A percentile compares a stretch with the other conserved stretches of the same genome.
Evolutionary conservation across 2,113 vertebrate species (phyloP).

Genomic region (Tachuris rubrigastra): DNA sequence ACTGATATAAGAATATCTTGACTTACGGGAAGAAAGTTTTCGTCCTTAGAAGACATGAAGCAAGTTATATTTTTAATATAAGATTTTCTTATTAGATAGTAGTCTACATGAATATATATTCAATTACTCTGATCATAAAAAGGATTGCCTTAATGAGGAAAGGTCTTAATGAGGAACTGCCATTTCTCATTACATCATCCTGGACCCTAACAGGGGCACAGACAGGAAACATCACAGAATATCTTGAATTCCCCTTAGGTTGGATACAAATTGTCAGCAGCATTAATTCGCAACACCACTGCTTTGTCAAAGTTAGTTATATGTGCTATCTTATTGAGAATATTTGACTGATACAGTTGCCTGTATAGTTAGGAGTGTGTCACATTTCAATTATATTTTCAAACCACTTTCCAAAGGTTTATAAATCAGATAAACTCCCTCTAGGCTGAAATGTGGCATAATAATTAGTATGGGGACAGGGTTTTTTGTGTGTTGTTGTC

Average conservation of each 20-base stretch:
- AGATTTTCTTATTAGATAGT: neutral
- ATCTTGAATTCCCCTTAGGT: neutral
- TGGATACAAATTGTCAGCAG: neutral
- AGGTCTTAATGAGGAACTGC: neutral
- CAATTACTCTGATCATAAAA: neutral
- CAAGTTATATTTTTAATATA: neutral
- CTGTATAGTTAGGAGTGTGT: slow-evolving; percentile 31
- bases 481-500: neutral
- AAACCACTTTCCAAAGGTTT: neutral
- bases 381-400: slow-evolving; percentile 22
- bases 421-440: neutral
- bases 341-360: neutral
- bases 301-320: slow-evolving; percentile 35
- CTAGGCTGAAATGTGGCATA: neutral
- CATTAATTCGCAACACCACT: neutral
- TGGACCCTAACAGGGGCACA: neutral
- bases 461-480: neutral
- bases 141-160: neutral
- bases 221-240: neutral
- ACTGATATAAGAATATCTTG: neutral
- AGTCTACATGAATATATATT: neutral
- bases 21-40: neutral
- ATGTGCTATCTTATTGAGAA: neutral
- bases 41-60: neutral
- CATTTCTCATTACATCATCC: neutral